Base-by-base conservation (phyloP, 2,888 invertebrate genomes). In the Microchrysa polita region DNA sequence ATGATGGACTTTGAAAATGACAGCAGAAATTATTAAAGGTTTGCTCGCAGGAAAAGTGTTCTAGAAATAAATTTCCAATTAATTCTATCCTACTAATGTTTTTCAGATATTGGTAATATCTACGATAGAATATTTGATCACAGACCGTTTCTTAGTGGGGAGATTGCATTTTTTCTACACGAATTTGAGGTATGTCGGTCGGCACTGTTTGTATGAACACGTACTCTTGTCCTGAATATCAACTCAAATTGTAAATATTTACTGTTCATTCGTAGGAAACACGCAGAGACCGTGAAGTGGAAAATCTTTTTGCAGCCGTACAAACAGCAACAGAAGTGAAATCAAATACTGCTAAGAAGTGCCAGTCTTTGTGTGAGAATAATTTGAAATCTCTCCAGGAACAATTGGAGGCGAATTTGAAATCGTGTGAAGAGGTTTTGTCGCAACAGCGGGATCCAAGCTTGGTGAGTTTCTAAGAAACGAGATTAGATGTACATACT, bases 81-180 rank as follows among this genome's bases (percentile, higher is more conserved):
- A 52, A 16, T 52, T 52, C 52, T 12, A 34, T 34, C 2, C 27
- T 34, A 34, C 27, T 2, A 34, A 34, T 7, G 2, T 34, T 34
- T 34, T 57, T 12, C 59, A 73, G 95, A 93, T 88, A 88, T 92
- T 79, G 90, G 91, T 77, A 93, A 93, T 85, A 90, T 95, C 82
- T 94, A 94, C 90, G 89, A 90, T 79, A 88, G 95, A 81, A 86
- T 96, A 74, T 93, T 96, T 85, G 94, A 96, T 84, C 96, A 96
- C 81, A 90, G 92, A 77, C 93, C 93, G 44, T 94, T 95, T 83
- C 83, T 95, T 74, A 92, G 90, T 85, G 94, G 95, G 73, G 96
- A 96, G 89, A 91, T 95, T 77, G 91, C 91, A 78, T 91, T 90
- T 83, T 92, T 93, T 85, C 83, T 95, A 5, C 91, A 91, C 78